These are phyloP conservation scores for Sebastes cheni DNA, from an alignment of 2,797 vertebrate species.

Conservation along the genomic window DNA sequence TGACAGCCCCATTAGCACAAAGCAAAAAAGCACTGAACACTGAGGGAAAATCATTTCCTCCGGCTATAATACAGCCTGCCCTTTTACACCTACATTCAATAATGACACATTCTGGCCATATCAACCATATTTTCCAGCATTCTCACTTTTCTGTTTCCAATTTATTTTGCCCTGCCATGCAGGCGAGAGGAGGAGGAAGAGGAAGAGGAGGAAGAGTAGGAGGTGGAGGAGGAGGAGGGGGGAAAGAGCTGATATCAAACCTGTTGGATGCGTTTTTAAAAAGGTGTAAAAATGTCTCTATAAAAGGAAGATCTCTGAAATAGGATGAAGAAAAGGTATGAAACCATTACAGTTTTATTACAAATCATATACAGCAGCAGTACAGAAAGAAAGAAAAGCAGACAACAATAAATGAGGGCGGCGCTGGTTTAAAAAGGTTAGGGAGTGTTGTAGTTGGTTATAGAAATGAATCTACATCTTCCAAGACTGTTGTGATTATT, in stretches of 20 bases:
- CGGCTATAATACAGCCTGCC: constrained; percentile 41
- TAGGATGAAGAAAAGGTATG: neutral
- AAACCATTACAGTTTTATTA: neutral
- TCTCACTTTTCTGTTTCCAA: constrained; percentile 37
- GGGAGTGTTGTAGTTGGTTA: neutral
- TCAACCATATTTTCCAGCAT: constrained; percentile 35
- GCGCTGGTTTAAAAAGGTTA: neutral
- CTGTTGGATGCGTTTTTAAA: constrained; percentile 4
- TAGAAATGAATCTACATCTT: neutral
- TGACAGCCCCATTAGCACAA: constrained; percentile 63
- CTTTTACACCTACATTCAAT: constrained; percentile 49
- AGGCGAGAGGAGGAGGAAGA: neutral
- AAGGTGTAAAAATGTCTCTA: constrained; percentile 6
- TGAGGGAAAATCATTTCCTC: constrained; percentile 57
- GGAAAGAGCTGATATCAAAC: neutral
- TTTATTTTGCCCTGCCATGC: constrained; percentile 51
- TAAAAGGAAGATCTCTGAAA: neutral
- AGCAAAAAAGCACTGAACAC: constrained; percentile 15
- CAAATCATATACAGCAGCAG: neutral
- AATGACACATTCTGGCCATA: constrained; percentile 57
- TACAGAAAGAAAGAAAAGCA: neutral
- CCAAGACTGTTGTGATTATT: neutral
- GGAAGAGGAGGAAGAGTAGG: neutral
- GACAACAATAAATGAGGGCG: neutral
- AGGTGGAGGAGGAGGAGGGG: neutral